Evolutionary conservation across 2,113 vertebrate species (phyloP).

Genomic region (Sylvilagus bachmani): DNA sequence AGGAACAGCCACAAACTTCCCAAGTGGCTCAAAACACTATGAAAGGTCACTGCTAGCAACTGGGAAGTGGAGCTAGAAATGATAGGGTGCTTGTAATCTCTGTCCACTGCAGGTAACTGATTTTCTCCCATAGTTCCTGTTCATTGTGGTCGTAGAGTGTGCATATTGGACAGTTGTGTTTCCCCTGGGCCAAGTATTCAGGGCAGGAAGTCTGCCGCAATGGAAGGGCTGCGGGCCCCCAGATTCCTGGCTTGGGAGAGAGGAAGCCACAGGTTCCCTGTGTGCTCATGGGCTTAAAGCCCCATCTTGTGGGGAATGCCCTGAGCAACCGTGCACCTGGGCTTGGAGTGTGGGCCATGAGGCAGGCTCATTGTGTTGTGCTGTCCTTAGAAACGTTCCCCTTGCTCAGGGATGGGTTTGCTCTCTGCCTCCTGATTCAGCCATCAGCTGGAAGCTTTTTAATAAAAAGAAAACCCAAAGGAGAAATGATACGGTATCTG

Average conservation of each 20-base stretch:
- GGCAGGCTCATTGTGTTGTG: background rate
- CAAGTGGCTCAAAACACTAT: background rate
- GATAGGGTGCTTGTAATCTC: background rate
- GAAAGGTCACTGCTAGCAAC: background rate
- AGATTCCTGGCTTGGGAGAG: background rate
- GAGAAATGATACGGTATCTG: conserved; percentile 73
- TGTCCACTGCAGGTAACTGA: background rate
- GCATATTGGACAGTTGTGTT: background rate
- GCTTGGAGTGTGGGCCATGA: background rate
- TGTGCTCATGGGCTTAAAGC: background rate
- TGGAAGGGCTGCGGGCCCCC: background rate
- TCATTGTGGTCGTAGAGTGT: background rate
- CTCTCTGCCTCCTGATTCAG: conserved; percentile 13
- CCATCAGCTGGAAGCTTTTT: conserved; percentile 68
- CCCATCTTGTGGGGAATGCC: background rate
- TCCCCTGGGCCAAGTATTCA: background rate
- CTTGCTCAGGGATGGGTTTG: background rate
- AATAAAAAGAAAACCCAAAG: conserved; percentile 73
- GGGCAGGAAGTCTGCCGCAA: background rate
- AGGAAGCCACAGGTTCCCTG: background rate
- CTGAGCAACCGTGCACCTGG: background rate
- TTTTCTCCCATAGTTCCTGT: background rate
- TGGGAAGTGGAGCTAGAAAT: conserved; percentile 35
- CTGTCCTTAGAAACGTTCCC: conserved; percentile 43
- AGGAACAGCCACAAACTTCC: background rate